phyloP scores from a whole-genome alignment of 2,797 vertebrate genomes.

The Antennarius maculatus region DNA sequence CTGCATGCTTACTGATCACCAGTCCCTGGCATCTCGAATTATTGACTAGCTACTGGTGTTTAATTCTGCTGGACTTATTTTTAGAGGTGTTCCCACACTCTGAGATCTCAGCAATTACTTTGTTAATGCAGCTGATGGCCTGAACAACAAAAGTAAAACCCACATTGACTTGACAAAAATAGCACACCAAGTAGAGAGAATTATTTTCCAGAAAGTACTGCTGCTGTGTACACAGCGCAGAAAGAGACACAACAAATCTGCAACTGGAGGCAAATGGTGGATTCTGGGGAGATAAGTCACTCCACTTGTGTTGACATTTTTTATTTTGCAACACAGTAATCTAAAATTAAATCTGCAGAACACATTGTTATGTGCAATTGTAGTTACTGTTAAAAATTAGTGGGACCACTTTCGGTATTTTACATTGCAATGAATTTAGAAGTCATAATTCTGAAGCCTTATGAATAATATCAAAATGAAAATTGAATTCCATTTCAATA shows the following conservation, averaged over 20 bases:
- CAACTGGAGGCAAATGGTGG: constrained; percentile 15
- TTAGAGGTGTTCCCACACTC: not conserved
- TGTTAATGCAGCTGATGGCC: constrained; percentile 6
- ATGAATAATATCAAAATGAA: not conserved
- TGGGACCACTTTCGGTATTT: not conserved
- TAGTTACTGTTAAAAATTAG: constrained; percentile 2
- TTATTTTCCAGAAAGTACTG: not conserved
- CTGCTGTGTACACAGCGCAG: not conserved
- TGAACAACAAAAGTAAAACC: constrained; percentile 5
- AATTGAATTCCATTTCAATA: too few species aligned
- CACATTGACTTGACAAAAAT: not conserved
- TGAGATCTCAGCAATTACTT: constrained; percentile 14
- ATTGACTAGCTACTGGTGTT: constrained; percentile 10
- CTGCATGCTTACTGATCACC: constrained; percentile 62
- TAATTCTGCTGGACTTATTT: constrained; percentile 13
- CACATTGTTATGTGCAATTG: not conserved
- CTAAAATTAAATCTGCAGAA: not conserved
- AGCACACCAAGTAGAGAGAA: not conserved
- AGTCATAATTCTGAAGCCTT: not conserved
- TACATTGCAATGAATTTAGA: not conserved
- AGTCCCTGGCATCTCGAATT: constrained; percentile 42
- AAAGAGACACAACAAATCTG: constrained; percentile 3
- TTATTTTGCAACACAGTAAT: constrained; percentile 10
- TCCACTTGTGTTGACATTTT: not conserved
- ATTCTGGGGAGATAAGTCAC: not conserved